A percentile compares a stretch with the other conserved stretches of the same genome.
These are phyloP conservation scores for Cladopsammia gracilis DNA, from an alignment of 64 coral and sea anemone genomes.

Conservation along the genomic window DNA sequence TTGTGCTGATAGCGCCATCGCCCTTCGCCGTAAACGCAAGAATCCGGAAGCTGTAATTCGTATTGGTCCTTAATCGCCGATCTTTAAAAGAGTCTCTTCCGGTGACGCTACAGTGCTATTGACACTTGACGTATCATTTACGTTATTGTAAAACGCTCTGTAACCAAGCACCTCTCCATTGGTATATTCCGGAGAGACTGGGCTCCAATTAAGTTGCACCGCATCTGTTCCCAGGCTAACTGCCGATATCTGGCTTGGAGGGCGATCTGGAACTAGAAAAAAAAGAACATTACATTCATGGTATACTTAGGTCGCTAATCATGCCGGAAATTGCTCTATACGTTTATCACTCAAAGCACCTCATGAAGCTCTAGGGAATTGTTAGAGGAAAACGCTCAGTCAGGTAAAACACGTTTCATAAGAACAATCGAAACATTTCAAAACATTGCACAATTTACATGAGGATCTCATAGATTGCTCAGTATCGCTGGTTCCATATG, in stretches of 20 bases:
- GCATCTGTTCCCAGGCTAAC: not conserved
- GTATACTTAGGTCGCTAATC: too few relatives aligned
- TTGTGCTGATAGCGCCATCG: not conserved
- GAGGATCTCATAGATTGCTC: too few relatives aligned
- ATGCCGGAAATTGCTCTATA: too few relatives aligned
- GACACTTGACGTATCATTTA: not conserved
- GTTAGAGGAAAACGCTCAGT: too few relatives aligned
- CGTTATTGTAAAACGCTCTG: not conserved
- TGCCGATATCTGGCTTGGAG: not conserved
- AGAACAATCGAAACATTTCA: too few relatives aligned
- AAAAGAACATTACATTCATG: too few relatives aligned
- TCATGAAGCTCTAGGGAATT: too few relatives aligned
- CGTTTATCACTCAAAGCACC: too few relatives aligned
- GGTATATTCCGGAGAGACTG: slow-evolving; percentile 2
- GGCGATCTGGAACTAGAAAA: not conserved
- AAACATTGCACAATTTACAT: too few relatives aligned
- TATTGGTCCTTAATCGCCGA: not conserved
- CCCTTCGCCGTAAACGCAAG: slow-evolving; percentile 35
- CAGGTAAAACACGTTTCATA: too few relatives aligned
- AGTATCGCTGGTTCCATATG: too few relatives aligned
- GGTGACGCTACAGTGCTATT: not conserved
- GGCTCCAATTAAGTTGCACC: not conserved
- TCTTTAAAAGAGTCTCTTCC: not conserved
- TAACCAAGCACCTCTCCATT: slow-evolving; percentile 30
- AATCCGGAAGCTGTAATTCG: slow-evolving; percentile 14